These are phyloP conservation scores for Blastobasis adustella DNA, from an alignment of 2,888 invertebrate genomes.

Conservation along the genomic window DNA sequence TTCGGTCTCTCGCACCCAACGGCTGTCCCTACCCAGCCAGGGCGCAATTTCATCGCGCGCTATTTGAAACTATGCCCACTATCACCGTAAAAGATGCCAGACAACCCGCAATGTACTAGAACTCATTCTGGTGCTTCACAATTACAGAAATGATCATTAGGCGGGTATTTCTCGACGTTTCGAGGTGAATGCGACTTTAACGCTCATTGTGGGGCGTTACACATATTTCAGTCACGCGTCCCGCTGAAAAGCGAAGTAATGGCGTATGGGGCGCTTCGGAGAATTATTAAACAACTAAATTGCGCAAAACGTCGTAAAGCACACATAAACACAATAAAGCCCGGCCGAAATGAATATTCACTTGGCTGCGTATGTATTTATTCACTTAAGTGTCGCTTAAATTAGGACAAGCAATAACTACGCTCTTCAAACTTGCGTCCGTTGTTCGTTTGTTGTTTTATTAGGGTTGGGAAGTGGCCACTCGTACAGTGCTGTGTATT, in stretches of 20 bases:
- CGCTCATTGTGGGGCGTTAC: slow-evolving; percentile 27
- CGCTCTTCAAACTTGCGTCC: too few relatives aligned
- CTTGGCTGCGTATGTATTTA: too few relatives aligned
- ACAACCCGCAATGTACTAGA: slow-evolving; percentile 20
- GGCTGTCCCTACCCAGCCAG: not conserved
- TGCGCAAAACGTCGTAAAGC: too few relatives aligned
- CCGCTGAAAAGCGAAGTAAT: too few relatives aligned
- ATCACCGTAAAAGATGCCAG: slow-evolving; percentile 21
- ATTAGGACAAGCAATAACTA: too few relatives aligned
- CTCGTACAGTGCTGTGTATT: not conserved
- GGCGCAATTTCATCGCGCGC: slow-evolving; percentile 45
- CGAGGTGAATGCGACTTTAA: slow-evolving; percentile 30
- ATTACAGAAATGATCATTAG: slow-evolving; percentile 26
- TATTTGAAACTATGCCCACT: slow-evolving; percentile 40
- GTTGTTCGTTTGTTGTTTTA: too few relatives aligned
- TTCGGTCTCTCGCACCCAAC: not conserved
- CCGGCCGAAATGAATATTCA: too few relatives aligned
- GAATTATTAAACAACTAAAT: too few relatives aligned
- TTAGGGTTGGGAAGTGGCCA: not conserved
- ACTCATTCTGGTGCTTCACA: slow-evolving; percentile 15
- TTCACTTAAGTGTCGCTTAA: too few relatives aligned
- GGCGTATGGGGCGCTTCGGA: too few relatives aligned
- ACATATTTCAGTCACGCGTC: too few relatives aligned
- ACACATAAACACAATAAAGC: too few relatives aligned
- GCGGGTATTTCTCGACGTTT: slow-evolving; percentile 8